Evolutionary conservation across 2,888 invertebrate species (phyloP), one percentile per base, ranked within the genome.

Genomic region (Polyploca ridens): DNA sequence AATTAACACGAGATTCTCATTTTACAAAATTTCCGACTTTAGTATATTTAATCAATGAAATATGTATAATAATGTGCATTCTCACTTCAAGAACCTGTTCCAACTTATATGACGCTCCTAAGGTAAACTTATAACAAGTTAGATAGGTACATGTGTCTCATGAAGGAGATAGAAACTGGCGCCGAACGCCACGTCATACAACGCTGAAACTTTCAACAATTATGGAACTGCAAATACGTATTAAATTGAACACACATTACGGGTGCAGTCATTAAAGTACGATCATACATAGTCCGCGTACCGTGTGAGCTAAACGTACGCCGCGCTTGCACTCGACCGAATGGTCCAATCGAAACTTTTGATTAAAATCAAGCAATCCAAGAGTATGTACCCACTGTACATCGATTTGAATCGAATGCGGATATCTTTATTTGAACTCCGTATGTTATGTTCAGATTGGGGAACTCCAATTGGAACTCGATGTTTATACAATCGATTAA

Each of bases 321-420:
- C 77, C 73, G 71, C 82, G 80, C 84, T 83, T 88, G 89, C 87
- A 85, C 87, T 89, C 90, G 81, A 83, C 82, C 82, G 82, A 77
- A 81, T 80, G 83, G 88, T 87, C 85, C 91, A 93, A 93, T 93
- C 87, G 90, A 90, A 93, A 93, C 90, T 93, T 93, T 94, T 93
- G 93, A 93, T 93, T 94, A 93, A 93, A 93, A 93, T 92, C 93
- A 93, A 90, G 90, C 91, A 90, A 90, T 90, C 90, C 87, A 72
- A 81, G 84, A 82, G 83, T 27, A 27, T 27, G 27, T 85, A 75
- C 49, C 49, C 14, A 54, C 79, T 78, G 81, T 82, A 80, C 87
- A 76, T 79, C 81, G 87, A 86, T 85, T 86, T 86, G 76, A 78
- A 77, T 77, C 80, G 85, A 85, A 89, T 84, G 82, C 79, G 83